Conservation (phyloP, 2,888 invertebrate genomes). For the Erebia epiphron region DNA sequence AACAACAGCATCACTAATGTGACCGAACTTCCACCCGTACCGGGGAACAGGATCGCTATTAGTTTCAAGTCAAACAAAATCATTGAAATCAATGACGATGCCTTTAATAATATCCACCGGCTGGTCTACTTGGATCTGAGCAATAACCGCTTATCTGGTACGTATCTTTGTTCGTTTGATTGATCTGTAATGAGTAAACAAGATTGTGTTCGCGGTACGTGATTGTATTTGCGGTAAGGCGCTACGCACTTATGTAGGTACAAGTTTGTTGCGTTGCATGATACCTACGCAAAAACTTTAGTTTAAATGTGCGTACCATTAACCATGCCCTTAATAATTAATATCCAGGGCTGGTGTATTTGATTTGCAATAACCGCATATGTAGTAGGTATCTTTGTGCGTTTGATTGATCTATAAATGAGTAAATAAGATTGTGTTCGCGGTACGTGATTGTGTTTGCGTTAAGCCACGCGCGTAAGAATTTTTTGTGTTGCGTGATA, state of each 20-base stretch:
- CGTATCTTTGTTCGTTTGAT: constrained; percentile 14
- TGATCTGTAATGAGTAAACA: constrained; percentile 19
- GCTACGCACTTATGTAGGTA: too few relatives aligned
- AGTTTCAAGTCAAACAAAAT: constrained; percentile 5
- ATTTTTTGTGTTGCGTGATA: too few relatives aligned
- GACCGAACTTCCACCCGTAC: background rate
- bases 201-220: constrained; percentile 9
- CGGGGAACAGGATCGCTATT: constrained; percentile 5
- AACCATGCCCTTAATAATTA: too few relatives aligned
- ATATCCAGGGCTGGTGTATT: too few relatives aligned
- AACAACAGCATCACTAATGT: constrained; percentile 63
- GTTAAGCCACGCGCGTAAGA: too few relatives aligned
- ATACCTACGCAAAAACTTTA: too few relatives aligned
- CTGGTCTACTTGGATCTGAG: constrained; percentile 1
- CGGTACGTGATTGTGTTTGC: background rate
- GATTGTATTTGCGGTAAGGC: background rate
- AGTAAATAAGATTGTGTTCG: constrained; percentile 17
- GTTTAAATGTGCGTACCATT: too few relatives aligned
- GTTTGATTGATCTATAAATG: background rate
- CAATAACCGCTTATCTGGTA: constrained; percentile 9
- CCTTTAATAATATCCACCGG: constrained; percentile 2
- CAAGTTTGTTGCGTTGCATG: too few relatives aligned
- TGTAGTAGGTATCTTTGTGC: too few relatives aligned
- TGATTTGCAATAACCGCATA: too few relatives aligned
- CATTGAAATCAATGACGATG: background rate